Percentiles rank a stretch among this genome's conserved stretches.
phyloP scores from a whole-genome alignment of 1,140 invertebrate species.

The Gryllus bimaculatus region DNA sequence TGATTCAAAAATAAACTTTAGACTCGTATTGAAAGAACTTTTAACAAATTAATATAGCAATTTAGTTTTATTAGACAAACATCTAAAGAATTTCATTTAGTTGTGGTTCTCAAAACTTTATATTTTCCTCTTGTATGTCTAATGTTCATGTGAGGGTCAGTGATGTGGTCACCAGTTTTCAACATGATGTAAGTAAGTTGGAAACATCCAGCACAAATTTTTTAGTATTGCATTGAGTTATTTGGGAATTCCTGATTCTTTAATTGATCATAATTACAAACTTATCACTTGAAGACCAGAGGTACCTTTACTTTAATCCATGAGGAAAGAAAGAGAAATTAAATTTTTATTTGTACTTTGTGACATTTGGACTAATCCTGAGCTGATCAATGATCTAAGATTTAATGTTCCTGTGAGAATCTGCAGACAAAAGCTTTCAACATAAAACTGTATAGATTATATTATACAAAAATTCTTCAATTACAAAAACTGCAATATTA shows the following conservation, averaged over 20 bases:
- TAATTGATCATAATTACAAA: background rate
- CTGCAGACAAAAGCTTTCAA: no score
- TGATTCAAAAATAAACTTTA: background rate
- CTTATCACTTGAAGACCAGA: no score
- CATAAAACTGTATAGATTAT: no score
- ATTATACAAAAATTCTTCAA: no score
- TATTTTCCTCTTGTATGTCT: background rate
- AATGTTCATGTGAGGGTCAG: background rate
- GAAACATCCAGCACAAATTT: background rate
- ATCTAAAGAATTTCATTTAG: background rate
- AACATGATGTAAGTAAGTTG: background rate
- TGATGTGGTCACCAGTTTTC: background rate
- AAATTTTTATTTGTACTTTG: no score
- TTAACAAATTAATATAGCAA: background rate
- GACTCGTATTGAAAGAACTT: background rate
- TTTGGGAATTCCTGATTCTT: background rate
- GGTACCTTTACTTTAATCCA: no score
- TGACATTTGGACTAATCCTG: no score
- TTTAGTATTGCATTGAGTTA: background rate
- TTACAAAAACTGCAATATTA: no score
- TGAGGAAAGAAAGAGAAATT: no score
- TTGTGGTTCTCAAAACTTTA: background rate
- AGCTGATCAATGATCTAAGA: no score
- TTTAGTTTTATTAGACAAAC: background rate
- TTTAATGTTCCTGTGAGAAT: no score